Base-by-base conservation (phyloP, 2,888 invertebrate species). In the Leptopilina myrica region DNA sequence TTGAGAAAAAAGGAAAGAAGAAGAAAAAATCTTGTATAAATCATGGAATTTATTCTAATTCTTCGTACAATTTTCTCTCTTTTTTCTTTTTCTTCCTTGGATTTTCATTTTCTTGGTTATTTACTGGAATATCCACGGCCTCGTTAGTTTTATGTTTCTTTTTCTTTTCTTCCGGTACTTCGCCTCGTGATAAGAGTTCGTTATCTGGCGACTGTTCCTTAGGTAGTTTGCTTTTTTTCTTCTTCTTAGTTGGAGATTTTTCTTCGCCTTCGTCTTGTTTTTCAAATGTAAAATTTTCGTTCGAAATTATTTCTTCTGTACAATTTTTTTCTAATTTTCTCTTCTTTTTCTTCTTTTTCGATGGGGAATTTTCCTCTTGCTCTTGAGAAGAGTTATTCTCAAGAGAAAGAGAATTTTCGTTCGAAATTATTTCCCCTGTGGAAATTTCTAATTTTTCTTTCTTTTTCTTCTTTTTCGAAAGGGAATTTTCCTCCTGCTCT, bases 281-380 rank as follows among this genome's bases (percentile, higher is more conserved):
- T 76, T 12, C 33, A 49, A 64, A 8, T 43, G 1, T 43, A 43
- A 0, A 43, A 43, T 8, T 43, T 43, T 43, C 43, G 5, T 43
- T 43, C 1, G 8, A 43, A 43, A 43, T 43, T 43, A n/a, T 43
- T 40, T 80, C 49, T 64, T 78, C 67, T 40, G 46, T 62, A 2
- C 15, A n/a, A 40, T 62, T 20, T 76, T 66, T 8, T 80, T 75
- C 7, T 66, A 49, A 59, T 77, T 6, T 77, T 62, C 33, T 20
- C 49, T 90, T 62, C 49, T 49, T 49, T 49, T 49, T 49, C 20
- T n/a, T 62, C 9, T 62, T 62, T n/a, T n/a, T 59, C 2, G 5
- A n/a, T 15, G 2, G 4, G 11, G 67, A 90, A 84, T 91, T 91
- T 84, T 89, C 88, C 56, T 78, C 15, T 15, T 69, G 43, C 77